Evolutionary conservation across 2,797 vertebrate species (phyloP), one percentile per base, ranked within the genome.

Genomic region (Crocodylus rhombifer): DNA sequence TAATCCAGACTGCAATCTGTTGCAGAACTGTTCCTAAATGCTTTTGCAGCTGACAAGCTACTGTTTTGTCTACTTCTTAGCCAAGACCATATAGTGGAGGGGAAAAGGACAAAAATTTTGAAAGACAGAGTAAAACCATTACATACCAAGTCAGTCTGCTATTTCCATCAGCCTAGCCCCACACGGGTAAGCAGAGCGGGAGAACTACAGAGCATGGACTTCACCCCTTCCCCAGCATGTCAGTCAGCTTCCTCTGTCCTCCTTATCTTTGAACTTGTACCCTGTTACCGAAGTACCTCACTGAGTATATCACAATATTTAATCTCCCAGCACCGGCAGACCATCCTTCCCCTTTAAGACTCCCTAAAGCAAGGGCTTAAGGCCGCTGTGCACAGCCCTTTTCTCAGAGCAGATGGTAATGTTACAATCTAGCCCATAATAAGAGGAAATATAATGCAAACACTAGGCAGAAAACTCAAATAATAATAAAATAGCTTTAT

Each of bases 131-230:
- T 51, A 51, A 51, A 51, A 51, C 42, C 42, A 51, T 10, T 51
- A 51, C 42, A 51, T 51, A 10, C 42, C 42, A 51, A 51, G 42
- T 51, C 42, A 51, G 10, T 51, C 42, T 51, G 42, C 42, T 51
- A 10, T 9, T 51, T 9, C 42, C 42, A 51, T 51, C 42, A 51
- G 42, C 42, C 42, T 51, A 76, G 85, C 77, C 33, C 55, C 18
- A 1, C 42, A 74, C 74, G n/a, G 65, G 55, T 1, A 1, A 0
- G 0, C 3, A 33, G 55, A 2, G 2, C 26, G 30, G 75, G 42
- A 26, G 80, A 73, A 55, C 58, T 69, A 4, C 15, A 14, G 42
- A 30, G 2, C 77, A 61, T 13, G 2, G 16, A n/a, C 85, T 73
- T 18, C 26, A 11, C 28, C 76, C 56, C 21, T 81, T 88, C 28